These are phyloP conservation scores for Hyaena hyaena DNA, from an alignment of 2,113 vertebrate genomes.

Conservation along the genomic window DNA sequence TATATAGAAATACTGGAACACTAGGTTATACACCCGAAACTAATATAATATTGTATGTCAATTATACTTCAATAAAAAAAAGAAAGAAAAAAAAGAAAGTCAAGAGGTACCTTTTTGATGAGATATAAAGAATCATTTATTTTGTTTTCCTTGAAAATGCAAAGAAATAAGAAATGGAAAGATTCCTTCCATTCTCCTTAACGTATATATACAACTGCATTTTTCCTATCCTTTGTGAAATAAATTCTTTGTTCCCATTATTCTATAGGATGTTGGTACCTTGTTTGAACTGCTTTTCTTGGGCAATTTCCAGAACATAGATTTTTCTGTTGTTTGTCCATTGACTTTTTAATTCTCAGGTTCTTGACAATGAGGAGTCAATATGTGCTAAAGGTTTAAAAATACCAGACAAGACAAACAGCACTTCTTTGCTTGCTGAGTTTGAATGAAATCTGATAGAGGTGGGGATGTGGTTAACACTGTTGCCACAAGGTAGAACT, in stretches of 20 bases:
- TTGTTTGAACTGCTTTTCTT: slow-evolving; percentile 26
- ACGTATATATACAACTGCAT: not conserved
- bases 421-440: slow-evolving; percentile 32
- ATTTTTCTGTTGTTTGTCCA: slow-evolving; percentile 66
- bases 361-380: slow-evolving; percentile 54
- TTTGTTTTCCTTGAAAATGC: not conserved
- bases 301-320: slow-evolving; percentile 40
- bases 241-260: not conserved
- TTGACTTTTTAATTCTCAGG: slow-evolving; percentile 67
- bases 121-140: not conserved
- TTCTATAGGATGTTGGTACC: not conserved
- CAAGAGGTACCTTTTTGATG: not conserved
- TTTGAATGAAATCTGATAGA: slow-evolving; percentile 51
- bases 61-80: not conserved
- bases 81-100: not conserved
- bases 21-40: not conserved
- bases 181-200: not conserved
- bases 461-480: not conserved
- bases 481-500: not conserved
- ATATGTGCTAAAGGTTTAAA: slow-evolving; percentile 55
- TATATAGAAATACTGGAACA: not conserved
- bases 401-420: slow-evolving; percentile 23
- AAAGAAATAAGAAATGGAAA: not conserved
- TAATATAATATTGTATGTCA: not conserved
- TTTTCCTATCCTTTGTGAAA: not conserved